Evolutionary conservation across 2,113 vertebrate genomes (phyloP), one percentile per base, ranked within the genome.

Genomic region (Anseranas semipalmata): DNA sequence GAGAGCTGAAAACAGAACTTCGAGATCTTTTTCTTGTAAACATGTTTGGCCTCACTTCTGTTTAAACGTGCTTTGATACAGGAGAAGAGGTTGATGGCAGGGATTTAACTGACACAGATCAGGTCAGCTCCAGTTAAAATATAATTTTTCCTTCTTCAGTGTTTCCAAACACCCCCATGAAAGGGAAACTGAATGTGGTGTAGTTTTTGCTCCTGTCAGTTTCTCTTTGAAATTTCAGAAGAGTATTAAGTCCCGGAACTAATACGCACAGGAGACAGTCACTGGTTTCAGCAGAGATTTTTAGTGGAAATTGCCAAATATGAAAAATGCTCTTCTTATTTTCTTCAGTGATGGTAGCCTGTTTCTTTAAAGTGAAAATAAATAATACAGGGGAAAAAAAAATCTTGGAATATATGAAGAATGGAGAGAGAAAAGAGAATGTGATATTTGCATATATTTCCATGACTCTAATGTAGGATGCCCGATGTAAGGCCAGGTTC

Each of bases 311-410:
- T 30, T 65, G 95, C 17, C 60, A 81, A 91, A 88, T 43, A 53
- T 7, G 15, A 79, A 70, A 87, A 76, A 63, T 6, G 1, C 0
- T 10, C 4, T 14, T 62, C 2, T 3, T 52, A 30, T 32, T 65
- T 72, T 70, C 56, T 63, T 76, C 21, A 71, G 55, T 25, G 62
- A 32, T 12, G 43, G 45, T 59, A 71, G 2, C 24, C 11, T 43
- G 9, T 80, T 84, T 28, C 50, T 83, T 53, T 46, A 24, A 86
- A 84, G 6, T 58, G 25, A 85, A 93, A 96, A 91, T n/a, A 89
- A 94, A 94, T 48, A 77, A 35, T 13, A 71, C 12, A 94, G 62
- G 10, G 62, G 12, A 87, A 7, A 67, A 89, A 77, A 27, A 41
- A 24, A 15, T 81, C 1, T 13, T 52, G 24, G 52, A 77, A 39